phyloP scores from a whole-genome alignment of 92 coral and sea anemone genomes.

The Heteractis magnifica region DNA sequence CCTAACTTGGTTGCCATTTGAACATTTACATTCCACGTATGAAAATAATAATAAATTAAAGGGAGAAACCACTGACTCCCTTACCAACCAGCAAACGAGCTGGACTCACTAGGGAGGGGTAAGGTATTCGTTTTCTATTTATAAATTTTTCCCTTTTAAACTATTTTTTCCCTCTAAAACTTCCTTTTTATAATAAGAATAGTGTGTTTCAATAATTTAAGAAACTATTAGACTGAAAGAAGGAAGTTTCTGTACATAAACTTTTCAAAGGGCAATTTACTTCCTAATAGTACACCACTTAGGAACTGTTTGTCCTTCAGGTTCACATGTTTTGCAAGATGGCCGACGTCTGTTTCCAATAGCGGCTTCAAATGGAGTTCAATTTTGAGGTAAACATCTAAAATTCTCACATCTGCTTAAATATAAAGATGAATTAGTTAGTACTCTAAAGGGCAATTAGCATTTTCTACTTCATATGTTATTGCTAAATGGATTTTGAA shows the following conservation, averaged over 20 bases:
- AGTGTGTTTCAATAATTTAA: background rate
- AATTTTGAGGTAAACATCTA: too few relatives aligned
- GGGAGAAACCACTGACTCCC: background rate
- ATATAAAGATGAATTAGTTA: too few relatives aligned
- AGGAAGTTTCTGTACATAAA: background rate
- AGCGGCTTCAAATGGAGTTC: background rate
- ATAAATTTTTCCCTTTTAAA: background rate
- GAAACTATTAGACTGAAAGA: background rate
- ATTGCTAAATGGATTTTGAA: too few relatives aligned
- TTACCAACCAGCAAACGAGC: background rate
- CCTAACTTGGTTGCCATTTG: background rate
- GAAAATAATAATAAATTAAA: background rate
- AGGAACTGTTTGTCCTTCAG: background rate
- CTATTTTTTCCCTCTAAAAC: background rate
- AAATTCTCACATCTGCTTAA: too few relatives aligned
- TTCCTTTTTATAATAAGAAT: background rate
- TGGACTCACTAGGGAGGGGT: background rate
- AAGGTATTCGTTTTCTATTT: background rate
- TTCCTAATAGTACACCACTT: background rate
- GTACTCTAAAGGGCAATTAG: too few relatives aligned
- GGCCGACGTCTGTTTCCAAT: background rate
- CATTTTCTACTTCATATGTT: too few relatives aligned
- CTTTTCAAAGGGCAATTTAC: background rate
- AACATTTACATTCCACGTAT: background rate
- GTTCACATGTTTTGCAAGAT: background rate